These are phyloP conservation scores for Drosophila hydei DNA, from an alignment of 1,140 invertebrate genomes.

Conservation along the genomic window DNA sequence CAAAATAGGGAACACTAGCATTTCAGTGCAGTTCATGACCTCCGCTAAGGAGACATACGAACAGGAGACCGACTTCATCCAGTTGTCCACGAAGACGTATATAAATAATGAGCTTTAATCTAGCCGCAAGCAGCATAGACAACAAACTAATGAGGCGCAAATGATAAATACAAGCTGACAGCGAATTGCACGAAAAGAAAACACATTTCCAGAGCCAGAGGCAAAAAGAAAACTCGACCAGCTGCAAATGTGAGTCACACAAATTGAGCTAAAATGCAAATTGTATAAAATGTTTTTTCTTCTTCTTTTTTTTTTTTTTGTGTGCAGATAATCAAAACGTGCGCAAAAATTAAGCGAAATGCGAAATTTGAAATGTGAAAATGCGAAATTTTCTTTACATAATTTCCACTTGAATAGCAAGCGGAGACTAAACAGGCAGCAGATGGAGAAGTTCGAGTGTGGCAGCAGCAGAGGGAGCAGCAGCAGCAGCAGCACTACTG, in stretches of 20 bases:
- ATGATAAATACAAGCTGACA: constrained; percentile 75
- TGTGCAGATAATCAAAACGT: constrained; percentile 73
- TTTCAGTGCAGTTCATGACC: constrained; percentile 21
- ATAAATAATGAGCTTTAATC: constrained; percentile 60
- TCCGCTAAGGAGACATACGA: neutral
- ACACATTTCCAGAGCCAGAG: too few species aligned
- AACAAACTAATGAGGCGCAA: constrained; percentile 71
- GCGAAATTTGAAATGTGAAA: constrained; percentile 19
- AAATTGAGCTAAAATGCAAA: constrained; percentile 58
- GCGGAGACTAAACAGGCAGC: constrained; percentile 11
- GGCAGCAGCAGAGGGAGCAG: neutral
- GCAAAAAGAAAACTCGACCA: neutral
- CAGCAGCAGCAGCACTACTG: constrained; percentile 8
- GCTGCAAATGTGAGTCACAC: constrained; percentile 63
- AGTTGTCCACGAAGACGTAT: constrained; percentile 25
- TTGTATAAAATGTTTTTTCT: constrained; percentile 38
- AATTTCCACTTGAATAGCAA: constrained; percentile 64
- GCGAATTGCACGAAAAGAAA: constrained; percentile 31
- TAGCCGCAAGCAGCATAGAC: constrained; percentile 31
- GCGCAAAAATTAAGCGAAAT: constrained; percentile 64
- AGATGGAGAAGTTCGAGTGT: neutral
- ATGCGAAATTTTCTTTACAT: constrained; percentile 47
- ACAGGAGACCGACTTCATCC: constrained; percentile 1
- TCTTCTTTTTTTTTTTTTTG: neutral
- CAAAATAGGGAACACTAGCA: neutral